Conservation (phyloP, 1,140 invertebrate species). For the Varroa destructor region DNA sequence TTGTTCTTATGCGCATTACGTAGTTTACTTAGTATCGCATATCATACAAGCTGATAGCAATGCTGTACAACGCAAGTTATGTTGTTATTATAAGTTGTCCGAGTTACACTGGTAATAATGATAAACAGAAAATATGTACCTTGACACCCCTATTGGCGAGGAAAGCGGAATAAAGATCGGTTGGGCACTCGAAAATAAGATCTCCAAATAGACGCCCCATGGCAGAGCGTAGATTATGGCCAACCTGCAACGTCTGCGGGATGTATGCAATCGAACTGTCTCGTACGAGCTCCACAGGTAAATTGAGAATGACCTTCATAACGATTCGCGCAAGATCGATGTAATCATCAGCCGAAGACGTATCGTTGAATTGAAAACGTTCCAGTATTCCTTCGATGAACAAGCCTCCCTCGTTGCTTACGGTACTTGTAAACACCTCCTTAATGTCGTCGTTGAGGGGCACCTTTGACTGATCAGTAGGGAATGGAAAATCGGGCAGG, state of each 20-base stretch:
- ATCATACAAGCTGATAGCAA: no score
- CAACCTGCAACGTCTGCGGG: not conserved
- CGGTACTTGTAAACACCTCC: slow-evolving; percentile 19
- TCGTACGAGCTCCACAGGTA: not conserved
- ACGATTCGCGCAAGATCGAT: not conserved
- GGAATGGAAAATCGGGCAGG: not conserved
- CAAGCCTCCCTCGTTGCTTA: slow-evolving; percentile 6
- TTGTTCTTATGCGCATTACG: no score
- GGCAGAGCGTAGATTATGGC: not conserved
- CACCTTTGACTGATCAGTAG: not conserved
- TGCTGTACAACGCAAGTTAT: no score
- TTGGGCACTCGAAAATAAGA: slow-evolving; percentile 14
- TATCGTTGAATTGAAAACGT: not conserved
- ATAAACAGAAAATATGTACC: not conserved
- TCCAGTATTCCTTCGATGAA: slow-evolving; percentile 8
- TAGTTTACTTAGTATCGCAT: no score
- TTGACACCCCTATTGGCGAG: slow-evolving; percentile 17
- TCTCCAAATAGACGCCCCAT: not conserved
- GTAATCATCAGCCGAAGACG: not conserved
- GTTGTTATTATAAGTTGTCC: no score
- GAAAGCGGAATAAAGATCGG: slow-evolving; percentile 18
- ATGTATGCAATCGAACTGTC: not conserved
- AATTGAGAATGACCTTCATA: slow-evolving; percentile 11
- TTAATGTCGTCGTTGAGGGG: slow-evolving; percentile 7
- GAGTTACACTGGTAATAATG: no score